Evolutionary conservation across 2,113 vertebrate species (phyloP), one percentile per base, ranked within the genome.

Genomic region (Prunella fulvescens): DNA sequence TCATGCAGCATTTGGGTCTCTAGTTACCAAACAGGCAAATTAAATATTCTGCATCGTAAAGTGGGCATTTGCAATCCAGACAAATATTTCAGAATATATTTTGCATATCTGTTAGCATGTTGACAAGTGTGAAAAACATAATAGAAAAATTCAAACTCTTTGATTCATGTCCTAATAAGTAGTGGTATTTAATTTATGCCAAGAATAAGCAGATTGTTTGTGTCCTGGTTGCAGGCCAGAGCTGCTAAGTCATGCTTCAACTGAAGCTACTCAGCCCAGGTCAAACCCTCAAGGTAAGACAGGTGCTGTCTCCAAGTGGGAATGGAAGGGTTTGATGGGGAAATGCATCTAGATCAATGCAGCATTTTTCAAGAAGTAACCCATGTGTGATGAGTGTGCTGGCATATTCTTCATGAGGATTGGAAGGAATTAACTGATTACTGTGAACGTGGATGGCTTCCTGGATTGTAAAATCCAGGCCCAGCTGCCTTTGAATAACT

Each of bases 221-320:
- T 62, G 90, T 86, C 81, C 73, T 92, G 47, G 3, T 96, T 95
- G 67, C 95, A 98, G 98, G 76, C 98, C 98, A 42, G 98, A 98
- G 35, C 97, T 98, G 50, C 95, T 98, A 39, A 97, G 70, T n/a
- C 40, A 97, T n/a, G 61, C 66, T 51, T 70, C 97, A 45, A 8
- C 92, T 0, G 97, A 97, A 77, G 88, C 90, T 42, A 48, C 6
- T 86, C 97, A 97, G 5, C 92, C 96, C 18, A 91, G 50, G 40
- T 89, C 92, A 0, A 98, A 93, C 26, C 83, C 56, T 4, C 78
- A 94, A 96, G 98, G 98, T 98, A 97, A 92, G 93, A 61, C 3
- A 6, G 22, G 4, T 39, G 18, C 33, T 51, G 31, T 61, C 61
- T 79, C 44, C 84, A 50, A 15, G 42, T 42, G 61, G 60, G 42